Base-by-base conservation (phyloP, 2,888 invertebrate genomes). In the Hedychridium roseum region DNA sequence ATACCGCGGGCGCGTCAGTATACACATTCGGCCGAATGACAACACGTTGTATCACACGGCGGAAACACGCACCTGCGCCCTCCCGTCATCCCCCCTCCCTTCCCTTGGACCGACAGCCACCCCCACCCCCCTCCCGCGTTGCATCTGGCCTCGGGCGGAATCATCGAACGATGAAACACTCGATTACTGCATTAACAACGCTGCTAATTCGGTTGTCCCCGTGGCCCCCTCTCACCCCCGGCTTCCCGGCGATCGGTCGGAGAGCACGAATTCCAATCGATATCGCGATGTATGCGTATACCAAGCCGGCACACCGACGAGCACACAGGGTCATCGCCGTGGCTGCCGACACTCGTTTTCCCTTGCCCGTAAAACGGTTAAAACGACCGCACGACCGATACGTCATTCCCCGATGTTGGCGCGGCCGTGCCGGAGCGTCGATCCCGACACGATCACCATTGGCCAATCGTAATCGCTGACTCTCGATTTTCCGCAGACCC, bases 181-280 rank as follows among this genome's bases (percentile, higher is more conserved):
- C 71, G 72, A 74, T 74, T 72, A 73, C 70, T 71, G 68, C 71
- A 74, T 74, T 74, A 75, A 74, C 73, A 73, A 69, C 70, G 59
- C 64, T 68, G 60, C 69, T 69, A 67, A 71, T 73, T 72, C 66
- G 63, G 55, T 30, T 41, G 47, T 40, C 44, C 41, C 50, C 51
- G 5, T 4, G 11, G 2, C 43, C 34, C 14, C 21, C 18, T 27
- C 16, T 20, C 17, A 38, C 42, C 18, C 12, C 41, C 21, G 36
- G 5, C 47, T 49, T 32, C 35, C 38, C 37, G 4, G 7, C 43
- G 41, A 56, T 48, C 6, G 12, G 21, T 11, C 35, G n/a, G n/a
- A 14, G 14, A 14, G 40, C 50, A 40, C 40, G 54, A 49, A 59
- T 63, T 52, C 57, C 38, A 54, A 59, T 57, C 63, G 63, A 62